Evolutionary conservation across 37 sponge, comb jelly and placozoan genomes (phyloP).

Genomic region (Ianthella basta): DNA sequence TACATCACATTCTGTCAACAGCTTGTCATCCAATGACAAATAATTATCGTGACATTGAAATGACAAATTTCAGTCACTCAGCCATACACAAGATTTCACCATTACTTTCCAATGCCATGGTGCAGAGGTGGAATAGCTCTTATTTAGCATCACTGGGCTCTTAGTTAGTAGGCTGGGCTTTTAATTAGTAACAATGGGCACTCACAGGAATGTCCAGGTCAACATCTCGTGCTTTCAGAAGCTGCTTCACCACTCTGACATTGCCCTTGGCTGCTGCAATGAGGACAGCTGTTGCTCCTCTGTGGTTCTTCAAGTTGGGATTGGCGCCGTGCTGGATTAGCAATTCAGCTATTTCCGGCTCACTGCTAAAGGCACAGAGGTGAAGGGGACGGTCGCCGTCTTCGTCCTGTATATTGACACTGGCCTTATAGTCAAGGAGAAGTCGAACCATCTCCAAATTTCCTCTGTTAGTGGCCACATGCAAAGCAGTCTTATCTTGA

Average conservation of each 20-base stretch:
- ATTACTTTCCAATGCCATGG: too few relatives aligned
- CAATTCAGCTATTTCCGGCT: conserved; percentile 72
- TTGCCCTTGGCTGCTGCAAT: conserved; percentile 75
- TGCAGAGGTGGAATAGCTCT: too few relatives aligned
- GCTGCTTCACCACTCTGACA: conserved; percentile 49
- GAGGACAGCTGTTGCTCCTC: conserved; percentile 61
- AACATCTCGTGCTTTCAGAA: conserved; percentile 40
- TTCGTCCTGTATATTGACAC: conserved; percentile 78
- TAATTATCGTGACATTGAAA: too few relatives aligned
- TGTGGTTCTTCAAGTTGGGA: conserved; percentile 67
- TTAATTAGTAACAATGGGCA: background rate
- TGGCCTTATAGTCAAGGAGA: conserved; percentile 70
- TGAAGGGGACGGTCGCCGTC: conserved; percentile 74
- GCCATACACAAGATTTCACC: too few relatives aligned
- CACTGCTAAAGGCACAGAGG: conserved; percentile 70
- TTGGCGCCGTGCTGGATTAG: conserved; percentile 68
- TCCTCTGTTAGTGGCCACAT: conserved; percentile 74
- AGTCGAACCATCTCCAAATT: conserved; percentile 49
- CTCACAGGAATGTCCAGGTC: conserved; percentile 47
- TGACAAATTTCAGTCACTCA: too few relatives aligned
- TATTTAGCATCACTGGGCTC: too few relatives aligned
- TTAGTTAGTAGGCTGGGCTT: too few relatives aligned
- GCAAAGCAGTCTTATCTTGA: conserved; percentile 79
- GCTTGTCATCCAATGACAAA: too few relatives aligned
- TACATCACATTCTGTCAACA: too few relatives aligned